phyloP scores from a whole-genome alignment of 2,113 vertebrate species.

The Sakesphorus luctuosus region DNA sequence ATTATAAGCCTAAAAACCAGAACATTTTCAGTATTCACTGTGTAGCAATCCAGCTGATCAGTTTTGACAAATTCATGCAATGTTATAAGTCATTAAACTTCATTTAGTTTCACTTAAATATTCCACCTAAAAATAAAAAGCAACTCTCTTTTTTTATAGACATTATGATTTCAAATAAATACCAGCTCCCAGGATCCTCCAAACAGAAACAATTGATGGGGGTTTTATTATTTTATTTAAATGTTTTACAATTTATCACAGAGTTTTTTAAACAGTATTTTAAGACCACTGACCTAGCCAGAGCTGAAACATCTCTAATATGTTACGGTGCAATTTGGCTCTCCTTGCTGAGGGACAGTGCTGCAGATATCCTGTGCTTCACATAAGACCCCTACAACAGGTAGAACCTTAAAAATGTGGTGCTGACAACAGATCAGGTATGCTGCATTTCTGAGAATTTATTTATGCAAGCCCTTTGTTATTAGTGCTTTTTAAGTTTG shows the following conservation, averaged over 20 bases:
- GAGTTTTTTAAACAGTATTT: not conserved
- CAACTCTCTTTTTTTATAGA: not conserved
- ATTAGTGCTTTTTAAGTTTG: not conserved
- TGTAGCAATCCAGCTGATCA: constrained; percentile 59
- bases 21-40: constrained; percentile 68
- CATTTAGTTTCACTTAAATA: constrained; percentile 62
- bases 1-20: constrained; percentile 63
- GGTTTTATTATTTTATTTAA: not conserved
- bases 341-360: not conserved
- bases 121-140: constrained; percentile 59
- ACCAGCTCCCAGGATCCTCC: not conserved
- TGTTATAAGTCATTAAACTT: constrained; percentile 69
- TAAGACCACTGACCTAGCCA: not conserved
- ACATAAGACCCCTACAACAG: not conserved
- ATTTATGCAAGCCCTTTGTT: not conserved
- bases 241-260: not conserved
- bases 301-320: not conserved
- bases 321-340: not conserved
- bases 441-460: not conserved
- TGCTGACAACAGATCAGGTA: not conserved
- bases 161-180: constrained; percentile 16
- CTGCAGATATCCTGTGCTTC: not conserved
- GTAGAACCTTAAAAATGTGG: not conserved
- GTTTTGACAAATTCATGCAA: constrained; percentile 72
- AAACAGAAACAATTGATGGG: not conserved